Evolutionary conservation across 2,113 vertebrate species (phyloP), one percentile per base, ranked within the genome.

Genomic region (Microcebus ravelobensis): DNA sequence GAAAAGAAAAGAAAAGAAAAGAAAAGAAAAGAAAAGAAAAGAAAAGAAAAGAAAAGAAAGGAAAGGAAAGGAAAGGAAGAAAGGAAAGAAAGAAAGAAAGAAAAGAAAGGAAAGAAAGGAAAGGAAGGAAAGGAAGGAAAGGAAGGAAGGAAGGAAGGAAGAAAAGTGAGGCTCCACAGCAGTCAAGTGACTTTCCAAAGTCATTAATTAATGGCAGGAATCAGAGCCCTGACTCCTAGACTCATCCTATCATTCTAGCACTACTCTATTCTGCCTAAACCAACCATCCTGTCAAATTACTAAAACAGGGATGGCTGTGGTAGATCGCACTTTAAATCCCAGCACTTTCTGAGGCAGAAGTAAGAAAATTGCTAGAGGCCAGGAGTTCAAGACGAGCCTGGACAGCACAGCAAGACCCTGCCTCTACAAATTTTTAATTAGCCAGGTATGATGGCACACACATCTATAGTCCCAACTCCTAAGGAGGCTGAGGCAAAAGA

Each of bases 81-180:
- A 4, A 4, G 4, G 4, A 4, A 4, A 39, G 4, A 4, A 4
- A 39, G 4, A 4, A 4, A 39, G 4, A 4, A 4, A 39, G 4
- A 4, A 39, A 39, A 39, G 39, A 3, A 39, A 39, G 39, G 3
- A 39, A 39, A 3, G 3, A 39, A 39, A 3, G 3, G 3, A 39
- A 3, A 39, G 3, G 3, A 3, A 39, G 3, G 5, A 5, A 4
- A 4, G 5, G 42, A 4, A 4, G 4, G 39, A 4, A 4, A 39
- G 39, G 4, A 4, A 39, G 39, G 4, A 4, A 39, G 39, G 4
- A 42, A 5, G 39, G 4, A 42, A 5, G 39, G 4, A 42, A 5
- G 39, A 5, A 42, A 5, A 5, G n/a, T 39, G 55, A 81, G 34
- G 36, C 50, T 77, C 85, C 74, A 92, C n/a, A 90, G 63, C 73